Base-by-base conservation (phyloP, 2,113 vertebrate genomes). In the Neofelis nebulosa region DNA sequence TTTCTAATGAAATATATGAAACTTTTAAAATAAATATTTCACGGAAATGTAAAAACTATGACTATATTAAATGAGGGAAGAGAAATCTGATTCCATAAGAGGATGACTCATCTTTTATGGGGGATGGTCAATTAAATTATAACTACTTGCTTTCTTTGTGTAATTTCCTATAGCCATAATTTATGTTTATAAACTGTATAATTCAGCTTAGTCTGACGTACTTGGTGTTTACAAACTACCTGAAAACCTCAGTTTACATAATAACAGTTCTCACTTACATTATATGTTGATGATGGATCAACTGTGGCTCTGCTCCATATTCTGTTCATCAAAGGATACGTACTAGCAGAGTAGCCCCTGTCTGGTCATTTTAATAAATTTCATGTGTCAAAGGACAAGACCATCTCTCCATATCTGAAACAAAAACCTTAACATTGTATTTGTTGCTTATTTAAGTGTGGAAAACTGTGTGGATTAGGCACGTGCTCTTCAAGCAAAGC, bases 1-100 rank as follows among this genome's bases (percentile, higher is more conserved):
- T 97, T 96, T 93, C 5, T 81, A 93, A 76, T 91, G 9, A 98
- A 96, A 95, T 92, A 88, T 91, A 81, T 90, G 19, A 95, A 87
- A 16, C 33, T 86, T 90, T 91, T 23, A 83, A 90, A 85, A 85
- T 87, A 91, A 90, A 86, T 65, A 27, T 33, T n/a, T 0, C n/a
- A 36, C 10, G 69, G 11, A 80, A 87, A 68, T n/a, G 3, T 74
- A 36, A 61, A 85, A 95, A 69, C 21, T 89, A 13, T 36, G 8
- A 36, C 41, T 92, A 48, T 9, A 82, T 92, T 94, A 66, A 18
- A 36, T 65, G 41, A 45, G 8, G 23, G 71, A 79, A 79, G 36
- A 94, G 25, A 79, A 90, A 15, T 69, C 7, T 88, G 48, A 61
- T 68, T 69, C 52, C 2, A 29, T 21, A 94, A 79, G 78, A 69